phyloP scores from a whole-genome alignment of 2,113 vertebrate species.

The Heterotilapia buettikoferi region DNA sequence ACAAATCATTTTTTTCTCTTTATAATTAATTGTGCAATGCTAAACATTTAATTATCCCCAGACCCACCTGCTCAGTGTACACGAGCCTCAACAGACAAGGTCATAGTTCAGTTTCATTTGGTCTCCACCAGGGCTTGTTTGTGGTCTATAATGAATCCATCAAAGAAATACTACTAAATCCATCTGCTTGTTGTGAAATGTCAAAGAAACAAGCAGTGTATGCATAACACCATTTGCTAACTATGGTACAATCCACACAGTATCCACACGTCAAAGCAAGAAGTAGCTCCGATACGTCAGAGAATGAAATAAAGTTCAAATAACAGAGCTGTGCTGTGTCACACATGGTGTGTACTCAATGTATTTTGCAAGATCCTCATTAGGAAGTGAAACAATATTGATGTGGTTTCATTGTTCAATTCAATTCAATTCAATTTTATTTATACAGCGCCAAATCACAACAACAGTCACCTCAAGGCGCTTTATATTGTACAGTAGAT shows the following conservation, averaged over 20 bases:
- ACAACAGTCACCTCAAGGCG: too few species aligned
- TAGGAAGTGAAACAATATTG: too few species aligned
- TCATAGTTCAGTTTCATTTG: background rate
- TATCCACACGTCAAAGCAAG: background rate
- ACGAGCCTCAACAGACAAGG: background rate
- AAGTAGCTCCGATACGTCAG: background rate
- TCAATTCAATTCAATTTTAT: too few species aligned
- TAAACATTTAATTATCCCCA: background rate
- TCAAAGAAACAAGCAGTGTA: background rate
- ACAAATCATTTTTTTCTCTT: background rate
- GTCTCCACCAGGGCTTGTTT: background rate
- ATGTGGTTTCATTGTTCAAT: background rate
- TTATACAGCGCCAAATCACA: too few species aligned
- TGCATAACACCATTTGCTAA: background rate
- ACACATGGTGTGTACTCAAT: background rate
- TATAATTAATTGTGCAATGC: background rate
- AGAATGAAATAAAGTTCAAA: background rate
- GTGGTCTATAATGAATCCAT: background rate
- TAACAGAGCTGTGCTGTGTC: background rate
- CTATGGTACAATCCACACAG: background rate
- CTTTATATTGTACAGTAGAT: too few species aligned
- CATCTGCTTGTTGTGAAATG: background rate
- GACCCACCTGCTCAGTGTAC: background rate
- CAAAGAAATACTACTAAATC: background rate
- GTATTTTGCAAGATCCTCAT: background rate